Percentiles rank a stretch among this genome's conserved stretches.
These are phyloP conservation scores for Polypedilum vanderplanki DNA, from an alignment of 1,140 invertebrate species.

Conservation along the genomic window DNA sequence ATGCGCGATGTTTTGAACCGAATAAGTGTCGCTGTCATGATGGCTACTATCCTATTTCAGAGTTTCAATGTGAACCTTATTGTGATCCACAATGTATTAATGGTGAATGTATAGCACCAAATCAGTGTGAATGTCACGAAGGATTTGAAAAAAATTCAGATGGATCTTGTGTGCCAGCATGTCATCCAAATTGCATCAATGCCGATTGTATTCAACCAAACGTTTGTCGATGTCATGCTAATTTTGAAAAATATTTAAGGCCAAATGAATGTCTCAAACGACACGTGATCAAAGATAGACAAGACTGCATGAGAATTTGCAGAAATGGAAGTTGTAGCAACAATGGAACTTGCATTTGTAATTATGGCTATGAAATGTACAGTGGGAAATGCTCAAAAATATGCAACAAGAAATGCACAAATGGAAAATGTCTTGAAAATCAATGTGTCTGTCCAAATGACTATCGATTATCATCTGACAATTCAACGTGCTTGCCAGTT, in stretches of 20 bases:
- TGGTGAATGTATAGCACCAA: background rate
- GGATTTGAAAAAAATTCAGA: conserved; percentile 29
- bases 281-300: background rate
- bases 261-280: background rate
- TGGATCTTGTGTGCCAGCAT: conserved; percentile 37
- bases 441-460: background rate
- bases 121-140: conserved; percentile 32
- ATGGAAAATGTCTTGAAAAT: conserved; percentile 35
- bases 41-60: conserved; percentile 38
- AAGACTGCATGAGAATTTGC: background rate
- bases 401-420: background rate
- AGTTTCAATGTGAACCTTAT: conserved; percentile 34
- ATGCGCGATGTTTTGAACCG: conserved; percentile 37
- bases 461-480: background rate
- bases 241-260: background rate
- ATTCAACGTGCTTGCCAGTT: conserved; percentile 34
- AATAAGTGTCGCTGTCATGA: conserved; percentile 39
- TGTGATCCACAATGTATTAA: conserved; percentile 25
- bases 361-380: conserved; percentile 4
- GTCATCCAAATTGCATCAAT: conserved; percentile 39
- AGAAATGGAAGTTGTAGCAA: background rate
- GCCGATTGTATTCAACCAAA: conserved; percentile 38
- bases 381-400: background rate
- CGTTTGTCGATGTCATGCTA: conserved; percentile 36
- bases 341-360: background rate